Conservation (phyloP, 2,797 vertebrate genomes). For the Sebastes nivosus region DNA sequence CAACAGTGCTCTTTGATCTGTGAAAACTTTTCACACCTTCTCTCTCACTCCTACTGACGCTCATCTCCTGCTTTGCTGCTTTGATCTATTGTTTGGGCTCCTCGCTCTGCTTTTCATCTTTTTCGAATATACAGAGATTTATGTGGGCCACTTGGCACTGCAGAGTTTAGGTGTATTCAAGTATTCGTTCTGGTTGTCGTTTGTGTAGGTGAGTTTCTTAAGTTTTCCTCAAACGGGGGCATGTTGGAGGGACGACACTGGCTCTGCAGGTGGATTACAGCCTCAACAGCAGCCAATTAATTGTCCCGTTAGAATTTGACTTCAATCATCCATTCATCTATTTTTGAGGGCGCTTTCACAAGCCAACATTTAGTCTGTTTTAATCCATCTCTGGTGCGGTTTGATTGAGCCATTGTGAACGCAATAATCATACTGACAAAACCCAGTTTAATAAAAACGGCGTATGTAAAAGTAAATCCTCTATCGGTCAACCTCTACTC, state of each 20-base stretch:
- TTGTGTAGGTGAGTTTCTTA: not conserved
- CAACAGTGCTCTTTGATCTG: slow-evolving; percentile 24
- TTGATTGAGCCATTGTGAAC: too few species aligned
- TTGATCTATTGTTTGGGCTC: not conserved
- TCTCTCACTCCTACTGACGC: not conserved
- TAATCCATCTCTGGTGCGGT: too few species aligned
- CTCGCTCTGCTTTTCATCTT: not conserved
- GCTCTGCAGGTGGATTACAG: not conserved
- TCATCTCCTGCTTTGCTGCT: not conserved
- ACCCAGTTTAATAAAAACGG: too few species aligned
- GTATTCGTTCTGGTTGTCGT: not conserved
- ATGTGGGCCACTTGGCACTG: not conserved
- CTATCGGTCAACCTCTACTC: too few species aligned
- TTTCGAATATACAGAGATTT: not conserved
- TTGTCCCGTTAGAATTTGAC: not conserved
- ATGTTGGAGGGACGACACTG: not conserved
- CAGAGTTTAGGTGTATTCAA: not conserved
- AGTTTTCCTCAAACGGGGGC: not conserved
- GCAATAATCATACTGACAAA: too few species aligned
- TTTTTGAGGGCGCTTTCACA: not conserved
- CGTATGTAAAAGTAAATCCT: too few species aligned
- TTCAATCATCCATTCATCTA: not conserved
- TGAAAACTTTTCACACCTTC: not conserved
- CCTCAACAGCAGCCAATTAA: not conserved
- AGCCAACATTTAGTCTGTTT: too few species aligned